A percentile compares a stretch with the other conserved stretches of the same genome.
Conservation (phyloP, 2,888 invertebrate genomes). For the Halocaridina rubra region DNA sequence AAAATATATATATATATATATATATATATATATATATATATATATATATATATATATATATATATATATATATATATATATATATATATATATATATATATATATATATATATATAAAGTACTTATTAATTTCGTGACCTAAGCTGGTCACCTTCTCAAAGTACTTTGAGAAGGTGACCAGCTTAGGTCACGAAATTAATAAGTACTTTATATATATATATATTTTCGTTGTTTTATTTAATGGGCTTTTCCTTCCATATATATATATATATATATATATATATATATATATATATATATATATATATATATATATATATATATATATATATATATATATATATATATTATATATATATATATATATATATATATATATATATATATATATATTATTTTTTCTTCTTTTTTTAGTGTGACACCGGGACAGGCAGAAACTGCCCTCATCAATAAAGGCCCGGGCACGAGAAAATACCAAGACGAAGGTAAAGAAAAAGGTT, state of each 20-base stretch:
- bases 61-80: not conserved
- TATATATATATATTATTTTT: constrained; percentile 11
- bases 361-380: constrained; percentile 1
- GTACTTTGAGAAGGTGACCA: too few species aligned
- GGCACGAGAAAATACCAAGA: too few species aligned
- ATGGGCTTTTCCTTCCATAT: too few species aligned
- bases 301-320: constrained; percentile 19
- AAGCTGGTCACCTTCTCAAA: too few species aligned
- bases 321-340: constrained; percentile 17
- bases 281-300: constrained; percentile 18
- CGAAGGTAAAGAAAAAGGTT: too few species aligned
- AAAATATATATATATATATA: not conserved
- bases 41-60: not conserved
- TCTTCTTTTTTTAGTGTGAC: too few species aligned
- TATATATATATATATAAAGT: too few species aligned
- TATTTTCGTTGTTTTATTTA: too few species aligned
- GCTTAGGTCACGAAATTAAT: too few species aligned
- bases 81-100: not conserved
- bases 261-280: not conserved
- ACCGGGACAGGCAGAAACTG: too few species aligned
- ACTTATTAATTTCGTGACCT: too few species aligned
- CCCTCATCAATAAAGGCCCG: too few species aligned
- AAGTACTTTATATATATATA: not conserved
- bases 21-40: not conserved
- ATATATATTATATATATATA: constrained; percentile 13